A percentile compares a stretch with the other conserved stretches of the same genome.
These are phyloP conservation scores for Triplophysa dalaica DNA, from an alignment of 2,113 vertebrate genomes.

Conservation along the genomic window DNA sequence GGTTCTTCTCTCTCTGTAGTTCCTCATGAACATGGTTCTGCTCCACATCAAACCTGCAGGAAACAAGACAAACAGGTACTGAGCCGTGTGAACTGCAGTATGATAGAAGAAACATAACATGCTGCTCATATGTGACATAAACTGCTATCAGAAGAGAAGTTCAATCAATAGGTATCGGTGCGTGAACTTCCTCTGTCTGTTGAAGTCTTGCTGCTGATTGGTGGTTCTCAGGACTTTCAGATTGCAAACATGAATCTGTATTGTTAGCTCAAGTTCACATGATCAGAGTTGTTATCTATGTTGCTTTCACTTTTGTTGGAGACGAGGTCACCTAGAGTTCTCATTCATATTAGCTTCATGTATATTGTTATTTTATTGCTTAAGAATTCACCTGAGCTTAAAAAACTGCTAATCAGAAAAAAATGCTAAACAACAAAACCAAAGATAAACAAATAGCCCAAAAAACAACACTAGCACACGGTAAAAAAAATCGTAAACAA, in stretches of 20 bases:
- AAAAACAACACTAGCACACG: no score
- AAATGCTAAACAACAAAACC: constrained; percentile 1
- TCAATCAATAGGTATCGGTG: background rate
- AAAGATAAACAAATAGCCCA: background rate
- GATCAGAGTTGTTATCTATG: background rate
- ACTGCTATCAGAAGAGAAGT: background rate
- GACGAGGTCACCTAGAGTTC: background rate
- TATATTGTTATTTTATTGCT: background rate
- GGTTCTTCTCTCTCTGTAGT: constrained; percentile 83
- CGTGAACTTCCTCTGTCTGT: background rate
- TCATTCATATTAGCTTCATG: background rate
- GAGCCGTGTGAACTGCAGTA: background rate
- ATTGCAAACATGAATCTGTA: background rate
- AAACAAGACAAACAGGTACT: constrained; percentile 7
- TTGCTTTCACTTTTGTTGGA: background rate
- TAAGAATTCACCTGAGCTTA: background rate
- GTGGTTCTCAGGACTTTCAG: background rate
- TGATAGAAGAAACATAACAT: background rate
- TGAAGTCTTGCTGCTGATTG: background rate
- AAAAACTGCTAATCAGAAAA: background rate
- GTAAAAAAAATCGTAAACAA: no score
- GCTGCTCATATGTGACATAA: background rate
- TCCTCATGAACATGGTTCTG: constrained; percentile 87
- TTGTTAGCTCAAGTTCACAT: background rate
- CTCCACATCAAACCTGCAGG: constrained; percentile 88